A percentile compares a stretch with the other conserved stretches of the same genome.
Conservation (phyloP, 2,888 invertebrate genomes). For the Xylota segnis region DNA sequence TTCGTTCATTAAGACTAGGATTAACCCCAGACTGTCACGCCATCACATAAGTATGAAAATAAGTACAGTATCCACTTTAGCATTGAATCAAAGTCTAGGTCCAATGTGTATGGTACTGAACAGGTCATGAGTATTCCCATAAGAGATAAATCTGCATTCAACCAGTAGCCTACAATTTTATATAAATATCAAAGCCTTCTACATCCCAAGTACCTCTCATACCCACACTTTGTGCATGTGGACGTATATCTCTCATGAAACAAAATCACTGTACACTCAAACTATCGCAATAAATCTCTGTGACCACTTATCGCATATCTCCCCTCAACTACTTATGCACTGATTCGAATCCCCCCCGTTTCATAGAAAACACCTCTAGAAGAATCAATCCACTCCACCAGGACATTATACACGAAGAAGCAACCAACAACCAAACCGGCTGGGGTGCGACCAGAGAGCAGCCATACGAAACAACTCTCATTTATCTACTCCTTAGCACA, state of each 20-base stretch:
- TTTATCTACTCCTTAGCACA: constrained; percentile 48
- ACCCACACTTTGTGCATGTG: too few relatives aligned
- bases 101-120: too few relatives aligned
- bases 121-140: too few relatives aligned
- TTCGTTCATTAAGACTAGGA: too few relatives aligned
- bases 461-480: constrained; percentile 32
- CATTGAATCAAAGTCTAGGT: too few relatives aligned
- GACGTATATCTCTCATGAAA: not conserved
- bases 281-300: not conserved
- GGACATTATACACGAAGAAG: constrained; percentile 7
- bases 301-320: not conserved
- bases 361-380: not conserved
- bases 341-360: not conserved
- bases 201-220: too few relatives aligned
- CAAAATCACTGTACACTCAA: not conserved
- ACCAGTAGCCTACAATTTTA: too few relatives aligned
- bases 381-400: constrained; percentile 27
- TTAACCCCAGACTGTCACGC: too few relatives aligned
- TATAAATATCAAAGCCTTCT: too few relatives aligned
- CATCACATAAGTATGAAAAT: too few relatives aligned
- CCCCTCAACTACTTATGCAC: not conserved
- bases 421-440: not conserved
- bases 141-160: too few relatives aligned
- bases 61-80: too few relatives aligned
- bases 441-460: not conserved